Base-by-base conservation (phyloP, 2,797 vertebrate species). In the Austrolebias charrua region DNA sequence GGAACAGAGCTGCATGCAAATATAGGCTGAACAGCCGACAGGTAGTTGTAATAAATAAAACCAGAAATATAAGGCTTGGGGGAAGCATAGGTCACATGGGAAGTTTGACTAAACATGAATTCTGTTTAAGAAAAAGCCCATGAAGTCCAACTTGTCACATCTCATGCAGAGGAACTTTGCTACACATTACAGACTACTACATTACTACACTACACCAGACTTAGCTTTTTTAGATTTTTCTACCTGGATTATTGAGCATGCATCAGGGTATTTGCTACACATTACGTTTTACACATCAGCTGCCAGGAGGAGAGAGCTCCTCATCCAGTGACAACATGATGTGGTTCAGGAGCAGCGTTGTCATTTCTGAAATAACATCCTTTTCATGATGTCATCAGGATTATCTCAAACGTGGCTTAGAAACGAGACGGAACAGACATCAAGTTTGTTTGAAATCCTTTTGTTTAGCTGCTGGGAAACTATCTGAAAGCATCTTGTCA, bases 1-100 rank as follows among this genome's bases (percentile, higher is more conserved):
- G 54, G 59, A 62, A 46, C n/a, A 45, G 48, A 66, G 54, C 63
- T 40, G n/a, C 58, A 63, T 75, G 45, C 55, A 70, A 70, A 69
- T 69, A 24, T 8, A 3, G 35, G 42, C 6, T 38, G 29, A 49
- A 62, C 50, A 29, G 19, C 13, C 20, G 31, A 54, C 60, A 8
- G 56, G 33, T 54, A 33, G 55, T 63, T 42, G 54, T 63, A 48
- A 54, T 43, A 15, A 43, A 60, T 43, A 24, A 29, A 14, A n/a
- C 29, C 1, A 24, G 14, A 14, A 15, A 45, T 8, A 10, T 6
- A 10, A 7, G 35, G 51, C 43, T 5, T 14, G 1, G 3, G 4
- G 33, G n/a, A 5, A 2, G 4, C 20, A 6, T 52, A 9, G 6
- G 28, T n/a, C 15, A 42, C 40, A 12, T 49, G 24, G 14, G 52